Conservation (phyloP, 1,140 invertebrate species). For the Temnothorax curvispinosus region DNA sequence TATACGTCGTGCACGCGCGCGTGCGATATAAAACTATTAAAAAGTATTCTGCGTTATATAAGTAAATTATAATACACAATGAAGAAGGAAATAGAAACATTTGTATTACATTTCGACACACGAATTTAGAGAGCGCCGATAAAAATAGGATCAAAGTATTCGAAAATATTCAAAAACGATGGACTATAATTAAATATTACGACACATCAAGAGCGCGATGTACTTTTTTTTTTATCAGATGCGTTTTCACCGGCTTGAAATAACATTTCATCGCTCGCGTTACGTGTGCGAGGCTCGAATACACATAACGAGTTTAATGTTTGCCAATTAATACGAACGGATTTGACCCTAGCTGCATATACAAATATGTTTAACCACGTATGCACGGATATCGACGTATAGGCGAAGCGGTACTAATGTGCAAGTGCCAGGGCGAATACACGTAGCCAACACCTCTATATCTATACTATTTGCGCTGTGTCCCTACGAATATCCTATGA, state of each 20-base stretch:
- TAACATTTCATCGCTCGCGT: slow-evolving; percentile 42
- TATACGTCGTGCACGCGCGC: not conserved
- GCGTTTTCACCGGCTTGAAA: slow-evolving; percentile 46
- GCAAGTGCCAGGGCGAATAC: slow-evolving; percentile 47
- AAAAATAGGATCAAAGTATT: not conserved
- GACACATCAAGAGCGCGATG: not conserved
- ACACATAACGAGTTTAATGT: slow-evolving; percentile 60
- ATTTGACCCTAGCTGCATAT: slow-evolving; percentile 51
- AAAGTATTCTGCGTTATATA: not conserved
- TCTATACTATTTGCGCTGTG: slow-evolving; percentile 5
- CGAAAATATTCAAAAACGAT: slow-evolving; percentile 35
- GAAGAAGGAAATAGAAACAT: slow-evolving; percentile 7
- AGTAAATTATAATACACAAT: not conserved
- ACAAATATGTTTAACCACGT: slow-evolving; percentile 55
- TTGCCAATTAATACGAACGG: slow-evolving; percentile 61
- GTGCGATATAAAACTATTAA: not conserved
- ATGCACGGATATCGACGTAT: slow-evolving; percentile 44
- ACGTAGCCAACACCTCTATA: not conserved
- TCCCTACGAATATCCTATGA: slow-evolving; percentile 67
- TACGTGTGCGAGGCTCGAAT: slow-evolving; percentile 11
- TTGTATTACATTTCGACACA: slow-evolving; percentile 13
- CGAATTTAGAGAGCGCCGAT: not conserved
- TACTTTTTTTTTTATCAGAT: slow-evolving; percentile 41
- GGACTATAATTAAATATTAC: slow-evolving; percentile 17
- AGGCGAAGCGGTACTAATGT: slow-evolving; percentile 40